Evolutionary conservation across 2,888 invertebrate species (phyloP).

Genomic region (Beris chalybata): DNA sequence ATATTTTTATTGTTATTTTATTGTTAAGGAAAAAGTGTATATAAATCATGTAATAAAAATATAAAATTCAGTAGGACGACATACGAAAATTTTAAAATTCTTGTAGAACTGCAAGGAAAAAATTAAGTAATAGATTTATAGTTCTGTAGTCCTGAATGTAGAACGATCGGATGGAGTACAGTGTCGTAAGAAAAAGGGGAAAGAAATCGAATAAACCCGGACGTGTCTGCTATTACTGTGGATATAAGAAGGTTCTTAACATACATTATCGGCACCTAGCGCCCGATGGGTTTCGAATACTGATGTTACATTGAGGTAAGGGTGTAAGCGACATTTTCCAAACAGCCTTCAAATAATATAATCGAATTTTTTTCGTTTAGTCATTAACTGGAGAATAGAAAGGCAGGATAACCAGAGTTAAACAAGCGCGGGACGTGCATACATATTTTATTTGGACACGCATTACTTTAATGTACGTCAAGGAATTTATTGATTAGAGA

Average conservation of each 20-base stretch:
- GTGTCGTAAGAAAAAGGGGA: too few species aligned
- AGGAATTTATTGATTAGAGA: conserved; percentile 30
- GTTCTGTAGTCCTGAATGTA: too few species aligned
- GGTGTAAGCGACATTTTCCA: neutral
- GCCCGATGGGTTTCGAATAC: conserved; percentile 23
- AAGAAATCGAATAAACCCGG: too few species aligned
- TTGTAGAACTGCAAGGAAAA: neutral
- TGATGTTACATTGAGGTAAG: conserved; percentile 20
- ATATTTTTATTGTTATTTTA: neutral
- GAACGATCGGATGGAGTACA: too few species aligned
- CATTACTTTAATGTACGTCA: conserved; percentile 30
- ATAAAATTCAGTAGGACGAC: neutral
- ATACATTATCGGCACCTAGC: conserved; percentile 22
- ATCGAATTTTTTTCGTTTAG: too few species aligned
- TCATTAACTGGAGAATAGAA: too few species aligned
- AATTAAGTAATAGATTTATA: neutral
- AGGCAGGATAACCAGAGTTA: conserved; percentile 13
- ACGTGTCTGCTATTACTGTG: too few species aligned
- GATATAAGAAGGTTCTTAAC: neutral
- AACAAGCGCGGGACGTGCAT: conserved; percentile 7
- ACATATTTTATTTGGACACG: conserved; percentile 30
- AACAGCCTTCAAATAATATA: too few species aligned
- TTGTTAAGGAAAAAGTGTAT: neutral
- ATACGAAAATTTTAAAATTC: neutral
- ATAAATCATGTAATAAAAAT: conserved; percentile 5